These are phyloP conservation scores for Venturia canescens DNA, from an alignment of 1,140 invertebrate genomes.

Conservation along the genomic window DNA sequence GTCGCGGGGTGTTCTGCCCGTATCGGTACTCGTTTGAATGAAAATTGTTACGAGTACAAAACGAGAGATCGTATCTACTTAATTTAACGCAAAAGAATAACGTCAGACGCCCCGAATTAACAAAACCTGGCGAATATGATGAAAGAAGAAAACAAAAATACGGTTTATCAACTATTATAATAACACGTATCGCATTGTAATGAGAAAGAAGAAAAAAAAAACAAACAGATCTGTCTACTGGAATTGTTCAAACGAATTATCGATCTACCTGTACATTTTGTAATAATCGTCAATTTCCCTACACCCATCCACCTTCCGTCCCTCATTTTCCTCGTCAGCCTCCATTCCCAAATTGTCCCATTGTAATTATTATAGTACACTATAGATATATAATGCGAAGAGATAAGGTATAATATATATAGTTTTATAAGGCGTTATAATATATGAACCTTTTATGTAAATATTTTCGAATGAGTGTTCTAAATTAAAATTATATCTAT, in stretches of 20 bases:
- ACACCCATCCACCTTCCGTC: slow-evolving; percentile 54
- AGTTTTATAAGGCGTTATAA: slow-evolving; percentile 72
- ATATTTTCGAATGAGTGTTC: slow-evolving; percentile 73
- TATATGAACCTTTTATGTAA: slow-evolving; percentile 69
- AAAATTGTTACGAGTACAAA: slow-evolving; percentile 15
- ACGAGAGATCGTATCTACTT: slow-evolving; percentile 14
- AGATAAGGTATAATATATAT: slow-evolving; percentile 60
- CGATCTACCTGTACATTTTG: slow-evolving; percentile 70
- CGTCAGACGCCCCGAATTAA: too few species aligned
- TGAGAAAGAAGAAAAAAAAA: slow-evolving; percentile 18
- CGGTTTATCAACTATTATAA: slow-evolving; percentile 20
- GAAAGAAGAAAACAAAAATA: slow-evolving; percentile 13
- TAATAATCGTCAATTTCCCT: slow-evolving; percentile 69
- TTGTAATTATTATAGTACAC: slow-evolving; percentile 69
- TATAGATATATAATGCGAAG: slow-evolving; percentile 55
- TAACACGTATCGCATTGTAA: slow-evolving; percentile 41
- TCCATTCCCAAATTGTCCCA: background rate
- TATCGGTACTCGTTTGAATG: background rate
- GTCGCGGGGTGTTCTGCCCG: background rate
- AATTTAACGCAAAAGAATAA: slow-evolving; percentile 22
- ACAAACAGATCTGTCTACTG: slow-evolving; percentile 63
- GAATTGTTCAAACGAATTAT: slow-evolving; percentile 57
- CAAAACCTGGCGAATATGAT: too few species aligned
- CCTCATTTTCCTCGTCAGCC: too few species aligned
- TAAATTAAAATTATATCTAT: slow-evolving; percentile 74